phyloP scores from a whole-genome alignment of 2,113 vertebrate species.

The Rana temporaria region DNA sequence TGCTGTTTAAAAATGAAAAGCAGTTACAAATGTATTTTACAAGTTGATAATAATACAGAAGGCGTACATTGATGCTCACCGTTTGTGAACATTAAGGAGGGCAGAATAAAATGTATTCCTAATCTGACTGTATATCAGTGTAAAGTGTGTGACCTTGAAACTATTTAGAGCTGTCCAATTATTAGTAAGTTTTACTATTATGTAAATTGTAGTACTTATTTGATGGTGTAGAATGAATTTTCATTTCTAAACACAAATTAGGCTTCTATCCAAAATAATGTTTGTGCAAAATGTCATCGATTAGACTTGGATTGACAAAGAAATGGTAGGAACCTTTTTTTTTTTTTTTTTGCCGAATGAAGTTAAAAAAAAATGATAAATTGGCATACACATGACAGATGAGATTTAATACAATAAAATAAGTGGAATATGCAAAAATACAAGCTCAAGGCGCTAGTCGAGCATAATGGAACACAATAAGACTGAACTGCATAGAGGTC shows the following conservation, averaged over 20 bases:
- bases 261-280: constrained; percentile 7
- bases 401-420: constrained; percentile 29
- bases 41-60: constrained; percentile 43
- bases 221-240: constrained; percentile 9
- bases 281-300: not conserved
- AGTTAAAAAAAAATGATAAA: constrained; percentile 19
- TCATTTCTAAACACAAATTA: constrained; percentile 7
- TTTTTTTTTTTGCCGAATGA: not conserved
- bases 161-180: not conserved
- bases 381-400: constrained; percentile 41
- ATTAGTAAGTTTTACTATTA: constrained; percentile 9
- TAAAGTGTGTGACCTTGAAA: constrained; percentile 31
- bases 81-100: constrained; percentile 10
- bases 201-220: not conserved
- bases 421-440: constrained; percentile 18
- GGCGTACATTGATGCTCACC: constrained; percentile 14
- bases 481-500: not conserved
- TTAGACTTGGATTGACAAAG: constrained; percentile 1
- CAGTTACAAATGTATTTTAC: constrained; percentile 49
- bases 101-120: constrained; percentile 14
- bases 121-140: not conserved
- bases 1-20: constrained; percentile 45
- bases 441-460: constrained; percentile 26
- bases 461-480: constrained; percentile 47
- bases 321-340: not conserved